A percentile compares a stretch with the other conserved stretches of the same genome.
These are phyloP conservation scores for Scelioninae gen. 2 DNA, from an alignment of 2,888 invertebrate genomes.

Conservation along the genomic window DNA sequence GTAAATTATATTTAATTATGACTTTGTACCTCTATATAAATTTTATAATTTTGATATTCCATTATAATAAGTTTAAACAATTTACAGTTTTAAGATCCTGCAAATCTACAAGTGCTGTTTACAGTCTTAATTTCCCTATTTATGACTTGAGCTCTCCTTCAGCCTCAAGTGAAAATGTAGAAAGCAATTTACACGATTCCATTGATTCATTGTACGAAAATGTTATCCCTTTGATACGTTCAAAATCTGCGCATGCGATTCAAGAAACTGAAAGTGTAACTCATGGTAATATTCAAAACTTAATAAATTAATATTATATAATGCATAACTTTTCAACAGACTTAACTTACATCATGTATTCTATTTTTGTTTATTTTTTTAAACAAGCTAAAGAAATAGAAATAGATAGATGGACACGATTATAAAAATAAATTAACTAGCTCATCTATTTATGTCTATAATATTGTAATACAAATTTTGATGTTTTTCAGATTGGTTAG, in stretches of 20 bases:
- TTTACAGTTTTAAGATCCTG: constrained; percentile 67
- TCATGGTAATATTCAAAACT: constrained; percentile 50
- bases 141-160: constrained; percentile 62
- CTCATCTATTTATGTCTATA: too few relatives aligned
- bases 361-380: too few relatives aligned
- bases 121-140: constrained; percentile 65
- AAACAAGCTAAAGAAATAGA: too few relatives aligned
- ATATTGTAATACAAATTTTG: too few relatives aligned
- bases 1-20: constrained; percentile 24
- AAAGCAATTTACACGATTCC: constrained; percentile 61
- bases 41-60: constrained; percentile 3
- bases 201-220: constrained; percentile 65
- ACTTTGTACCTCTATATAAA: constrained; percentile 45
- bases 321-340: too few relatives aligned
- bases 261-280: constrained; percentile 47
- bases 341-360: too few relatives aligned
- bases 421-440: too few relatives aligned
- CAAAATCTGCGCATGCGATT: constrained; percentile 61
- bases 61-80: constrained; percentile 20
- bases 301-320: background rate
- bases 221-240: constrained; percentile 62
- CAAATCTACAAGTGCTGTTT: constrained; percentile 69
- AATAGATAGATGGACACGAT: too few relatives aligned
- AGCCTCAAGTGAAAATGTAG: constrained; percentile 61
- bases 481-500: constrained; percentile 54